Conservation (phyloP, 2,888 invertebrate species). For the Magallana nippona region DNA sequence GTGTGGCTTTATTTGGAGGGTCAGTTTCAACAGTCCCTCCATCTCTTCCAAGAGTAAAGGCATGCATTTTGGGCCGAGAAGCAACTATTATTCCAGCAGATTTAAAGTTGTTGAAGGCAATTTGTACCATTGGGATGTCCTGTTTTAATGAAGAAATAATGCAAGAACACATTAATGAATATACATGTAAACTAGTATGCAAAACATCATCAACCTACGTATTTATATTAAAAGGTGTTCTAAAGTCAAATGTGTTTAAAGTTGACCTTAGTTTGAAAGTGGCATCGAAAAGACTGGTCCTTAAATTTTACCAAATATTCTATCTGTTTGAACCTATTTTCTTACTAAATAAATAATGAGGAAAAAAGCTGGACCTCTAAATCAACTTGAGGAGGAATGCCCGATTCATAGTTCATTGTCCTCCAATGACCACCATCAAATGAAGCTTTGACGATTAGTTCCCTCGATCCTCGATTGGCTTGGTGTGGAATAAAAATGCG, state of each 20-base stretch:
- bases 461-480: background rate
- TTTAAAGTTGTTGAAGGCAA: background rate
- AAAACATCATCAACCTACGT: no score
- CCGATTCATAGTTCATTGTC: background rate
- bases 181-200: no score
- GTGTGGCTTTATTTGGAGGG: background rate
- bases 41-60: background rate
- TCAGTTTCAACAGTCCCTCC: background rate
- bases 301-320: no score
- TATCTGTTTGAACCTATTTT: no score
- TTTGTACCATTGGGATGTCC: slow-evolving; percentile 16
- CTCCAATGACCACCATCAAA: background rate
- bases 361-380: background rate
- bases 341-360: background rate
- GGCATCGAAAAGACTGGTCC: no score
- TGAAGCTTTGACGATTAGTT: background rate
- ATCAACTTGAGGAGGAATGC: background rate
- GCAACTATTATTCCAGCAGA: background rate
- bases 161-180: background rate
- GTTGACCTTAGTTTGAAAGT: no score
- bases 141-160: background rate
- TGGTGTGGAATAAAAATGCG: slow-evolving; percentile 8
- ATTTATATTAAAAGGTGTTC: no score
- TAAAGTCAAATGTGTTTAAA: no score
- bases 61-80: background rate